Conservation (phyloP, 2,113 vertebrate species). For the Cryptotis parvus region DNA sequence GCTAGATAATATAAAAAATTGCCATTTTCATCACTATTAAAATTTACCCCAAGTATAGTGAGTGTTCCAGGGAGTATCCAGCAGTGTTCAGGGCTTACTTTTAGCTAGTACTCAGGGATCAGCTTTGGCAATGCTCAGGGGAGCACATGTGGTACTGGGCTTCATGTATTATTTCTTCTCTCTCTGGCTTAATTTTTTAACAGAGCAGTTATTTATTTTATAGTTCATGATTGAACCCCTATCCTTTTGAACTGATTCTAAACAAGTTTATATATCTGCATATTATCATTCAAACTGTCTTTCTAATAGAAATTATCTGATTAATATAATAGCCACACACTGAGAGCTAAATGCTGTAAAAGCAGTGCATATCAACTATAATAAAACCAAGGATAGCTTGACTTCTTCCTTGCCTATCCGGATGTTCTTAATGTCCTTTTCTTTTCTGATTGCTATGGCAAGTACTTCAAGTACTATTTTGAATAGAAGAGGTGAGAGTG, state of each 20-base stretch:
- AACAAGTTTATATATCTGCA: conserved; percentile 25
- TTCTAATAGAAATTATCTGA: background rate
- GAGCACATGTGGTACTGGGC: too few relatives aligned
- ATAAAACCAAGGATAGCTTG: conserved; percentile 49
- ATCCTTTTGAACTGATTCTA: conserved; percentile 29
- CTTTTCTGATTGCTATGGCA: too few relatives aligned
- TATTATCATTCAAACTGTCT: conserved; percentile 21
- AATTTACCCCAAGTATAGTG: conserved; percentile 18
- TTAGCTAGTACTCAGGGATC: too few relatives aligned
- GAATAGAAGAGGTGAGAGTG: too few relatives aligned
- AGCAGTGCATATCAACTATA: background rate
- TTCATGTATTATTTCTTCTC: too few relatives aligned
- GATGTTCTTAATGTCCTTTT: too few relatives aligned
- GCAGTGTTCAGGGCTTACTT: too few relatives aligned
- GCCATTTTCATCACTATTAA: background rate
- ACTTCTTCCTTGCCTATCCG: too few relatives aligned
- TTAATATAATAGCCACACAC: too few relatives aligned
- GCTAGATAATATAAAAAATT: background rate
- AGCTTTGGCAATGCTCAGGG: too few relatives aligned
- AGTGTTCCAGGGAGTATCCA: too few relatives aligned
- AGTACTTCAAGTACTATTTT: too few relatives aligned
- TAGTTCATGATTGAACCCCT: background rate
- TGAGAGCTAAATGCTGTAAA: conserved; percentile 4
- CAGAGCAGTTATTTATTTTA: conserved; percentile 34
- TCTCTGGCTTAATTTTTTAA: background rate